These are phyloP conservation scores for Callorhinus ursinus DNA, from an alignment of 2,113 vertebrate genomes.

Conservation along the genomic window DNA sequence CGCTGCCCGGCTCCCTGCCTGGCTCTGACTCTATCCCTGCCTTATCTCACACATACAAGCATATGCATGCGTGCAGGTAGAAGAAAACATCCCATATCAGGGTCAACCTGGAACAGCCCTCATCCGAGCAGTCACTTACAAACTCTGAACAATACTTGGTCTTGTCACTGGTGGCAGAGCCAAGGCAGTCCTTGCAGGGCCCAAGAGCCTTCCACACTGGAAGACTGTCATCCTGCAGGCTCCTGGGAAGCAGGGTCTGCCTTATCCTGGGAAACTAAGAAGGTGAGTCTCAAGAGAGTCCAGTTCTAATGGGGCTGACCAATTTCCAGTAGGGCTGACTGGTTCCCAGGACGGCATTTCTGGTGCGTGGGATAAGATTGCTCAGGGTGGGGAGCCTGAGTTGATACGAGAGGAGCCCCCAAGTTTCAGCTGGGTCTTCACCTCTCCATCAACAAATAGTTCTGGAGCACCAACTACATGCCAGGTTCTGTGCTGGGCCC, in stretches of 20 bases:
- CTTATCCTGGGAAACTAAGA: neutral
- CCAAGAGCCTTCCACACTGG: constrained; percentile 6
- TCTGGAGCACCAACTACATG: neutral
- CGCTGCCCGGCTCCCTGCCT: neutral
- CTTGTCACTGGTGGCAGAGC: neutral
- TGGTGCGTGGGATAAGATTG: neutral
- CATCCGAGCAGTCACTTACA: neutral
- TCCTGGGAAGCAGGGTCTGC: neutral
- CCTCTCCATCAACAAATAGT: neutral
- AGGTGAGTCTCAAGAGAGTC: neutral
- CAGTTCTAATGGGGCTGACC: neutral
- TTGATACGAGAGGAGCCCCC: neutral
- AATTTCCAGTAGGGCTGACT: neutral
- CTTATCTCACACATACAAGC: neutral
- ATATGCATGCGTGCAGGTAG: accelerated
- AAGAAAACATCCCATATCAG: neutral
- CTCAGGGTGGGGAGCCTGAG: neutral
- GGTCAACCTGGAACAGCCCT: neutral
- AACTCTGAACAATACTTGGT: neutral
- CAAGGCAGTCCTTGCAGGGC: neutral
- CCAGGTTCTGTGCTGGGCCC: neutral
- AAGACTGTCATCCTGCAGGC: neutral
- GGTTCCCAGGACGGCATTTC: neutral
- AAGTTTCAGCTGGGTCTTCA: neutral
- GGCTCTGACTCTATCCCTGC: neutral